phyloP scores from a whole-genome alignment of 2,797 vertebrate genomes.

The Megalops cyprinoides region DNA sequence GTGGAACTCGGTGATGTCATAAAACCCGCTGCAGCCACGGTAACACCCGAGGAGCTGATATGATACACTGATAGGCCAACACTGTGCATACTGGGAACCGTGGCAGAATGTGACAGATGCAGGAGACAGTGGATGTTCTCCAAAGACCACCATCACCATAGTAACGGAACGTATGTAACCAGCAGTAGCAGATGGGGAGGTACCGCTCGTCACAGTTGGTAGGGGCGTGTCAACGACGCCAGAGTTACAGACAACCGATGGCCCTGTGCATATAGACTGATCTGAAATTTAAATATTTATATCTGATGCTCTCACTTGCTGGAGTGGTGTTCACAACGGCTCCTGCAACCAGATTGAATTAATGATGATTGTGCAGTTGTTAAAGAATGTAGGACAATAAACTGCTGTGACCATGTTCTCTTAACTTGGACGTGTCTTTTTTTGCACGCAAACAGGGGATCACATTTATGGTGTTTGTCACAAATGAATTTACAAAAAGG shows the following conservation, averaged over 20 bases:
- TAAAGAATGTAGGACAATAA: not conserved
- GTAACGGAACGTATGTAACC: not conserved
- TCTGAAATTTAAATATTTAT: no score
- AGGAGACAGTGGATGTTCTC: not conserved
- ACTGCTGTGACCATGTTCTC: not conserved
- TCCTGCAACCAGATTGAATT: not conserved
- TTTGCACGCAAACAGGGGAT: no score
- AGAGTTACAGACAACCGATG: not conserved
- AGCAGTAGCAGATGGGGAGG: not conserved
- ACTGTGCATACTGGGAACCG: not conserved
- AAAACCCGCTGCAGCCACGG: not conserved
- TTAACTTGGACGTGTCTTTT: no score
- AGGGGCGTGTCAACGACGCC: not conserved
- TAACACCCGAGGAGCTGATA: not conserved
- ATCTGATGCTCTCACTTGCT: not conserved
- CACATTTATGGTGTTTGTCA: not conserved
- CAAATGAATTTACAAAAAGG: not conserved
- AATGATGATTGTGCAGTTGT: not conserved
- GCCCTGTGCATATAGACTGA: no score
- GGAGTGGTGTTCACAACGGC: not conserved
- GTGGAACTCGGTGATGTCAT: not conserved
- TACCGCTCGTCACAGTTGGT: not conserved
- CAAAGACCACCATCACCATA: conserved; percentile 6
- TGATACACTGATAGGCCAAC: not conserved
- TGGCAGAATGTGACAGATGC: conserved; percentile 18